Percentiles rank a stretch among this genome's conserved stretches.
Conservation (phyloP, 2,888 invertebrate genomes). For the Ypsolopha scabrella region DNA sequence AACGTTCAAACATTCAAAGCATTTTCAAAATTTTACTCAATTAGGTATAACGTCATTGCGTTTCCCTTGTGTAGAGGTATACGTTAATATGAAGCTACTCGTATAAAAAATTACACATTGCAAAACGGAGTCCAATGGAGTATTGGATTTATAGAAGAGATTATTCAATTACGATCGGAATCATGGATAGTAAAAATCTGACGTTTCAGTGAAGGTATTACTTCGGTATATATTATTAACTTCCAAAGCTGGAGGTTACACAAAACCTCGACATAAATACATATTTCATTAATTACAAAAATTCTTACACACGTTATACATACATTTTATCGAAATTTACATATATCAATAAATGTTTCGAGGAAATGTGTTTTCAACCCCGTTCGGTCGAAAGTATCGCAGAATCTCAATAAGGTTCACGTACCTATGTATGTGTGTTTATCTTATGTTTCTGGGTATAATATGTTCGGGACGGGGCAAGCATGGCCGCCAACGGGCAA, state of each 20-base stretch:
- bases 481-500: not conserved
- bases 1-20: not conserved
- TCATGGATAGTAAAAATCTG: too few species aligned
- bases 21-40: too few species aligned
- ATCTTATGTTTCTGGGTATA: not conserved
- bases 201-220: not conserved
- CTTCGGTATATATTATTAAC: not conserved
- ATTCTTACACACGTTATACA: not conserved
- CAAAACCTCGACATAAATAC: too few species aligned
- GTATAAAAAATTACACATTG: too few species aligned
- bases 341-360: slow-evolving; percentile 14
- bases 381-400: slow-evolving; percentile 11
- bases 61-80: too few species aligned
- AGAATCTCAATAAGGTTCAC: slow-evolving; percentile 14
- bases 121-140: too few species aligned
- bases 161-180: too few species aligned
- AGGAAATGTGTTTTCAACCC: slow-evolving; percentile 12
- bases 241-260: not conserved
- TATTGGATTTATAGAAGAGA: too few species aligned
- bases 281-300: too few species aligned
- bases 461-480: not conserved
- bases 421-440: not conserved
- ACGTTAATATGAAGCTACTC: too few species aligned
- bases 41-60: too few species aligned
- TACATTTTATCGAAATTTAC: slow-evolving; percentile 12